A percentile compares a stretch with the other conserved stretches of the same genome.
These are phyloP conservation scores for Bedellia somnulentella DNA, from an alignment of 2,888 invertebrate species.

Conservation along the genomic window DNA sequence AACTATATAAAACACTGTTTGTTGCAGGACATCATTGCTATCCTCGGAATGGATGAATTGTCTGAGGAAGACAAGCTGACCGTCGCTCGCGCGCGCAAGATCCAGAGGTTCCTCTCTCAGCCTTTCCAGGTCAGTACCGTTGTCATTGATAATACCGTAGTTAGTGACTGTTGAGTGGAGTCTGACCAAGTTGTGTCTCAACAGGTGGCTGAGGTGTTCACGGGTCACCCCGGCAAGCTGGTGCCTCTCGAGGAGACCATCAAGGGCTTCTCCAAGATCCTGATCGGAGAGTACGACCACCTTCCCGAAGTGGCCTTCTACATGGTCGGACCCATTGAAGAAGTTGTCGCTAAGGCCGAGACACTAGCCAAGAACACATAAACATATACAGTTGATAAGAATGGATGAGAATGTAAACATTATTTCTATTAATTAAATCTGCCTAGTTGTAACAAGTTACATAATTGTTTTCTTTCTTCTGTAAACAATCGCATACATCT, in stretches of 20 bases:
- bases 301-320: constrained; percentile 93
- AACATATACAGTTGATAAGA: too few species aligned
- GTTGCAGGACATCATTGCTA: constrained; percentile 77
- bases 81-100: constrained; percentile 81
- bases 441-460: background rate
- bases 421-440: background rate
- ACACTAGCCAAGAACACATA: constrained; percentile 62
- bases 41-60: constrained; percentile 86
- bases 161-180: too few species aligned
- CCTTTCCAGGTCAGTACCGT: constrained; percentile 73
- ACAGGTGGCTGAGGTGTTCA: constrained; percentile 89
- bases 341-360: constrained; percentile 84
- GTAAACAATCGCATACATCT: too few species aligned
- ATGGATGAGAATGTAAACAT: too few species aligned
- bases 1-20: constrained; percentile 24
- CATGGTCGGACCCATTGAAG: constrained; percentile 93
- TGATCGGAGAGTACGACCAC: constrained; percentile 85
- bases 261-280: constrained; percentile 83
- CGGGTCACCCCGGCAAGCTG: constrained; percentile 88
- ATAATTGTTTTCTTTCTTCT: background rate
- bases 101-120: constrained; percentile 84
- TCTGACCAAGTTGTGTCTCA: too few species aligned
- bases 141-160: too few species aligned
- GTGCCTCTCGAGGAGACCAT: constrained; percentile 87
- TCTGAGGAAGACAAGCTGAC: constrained; percentile 86